phyloP scores from a whole-genome alignment of 2,797 vertebrate genomes.

The Muraenolepis orangiensis region DNA sequence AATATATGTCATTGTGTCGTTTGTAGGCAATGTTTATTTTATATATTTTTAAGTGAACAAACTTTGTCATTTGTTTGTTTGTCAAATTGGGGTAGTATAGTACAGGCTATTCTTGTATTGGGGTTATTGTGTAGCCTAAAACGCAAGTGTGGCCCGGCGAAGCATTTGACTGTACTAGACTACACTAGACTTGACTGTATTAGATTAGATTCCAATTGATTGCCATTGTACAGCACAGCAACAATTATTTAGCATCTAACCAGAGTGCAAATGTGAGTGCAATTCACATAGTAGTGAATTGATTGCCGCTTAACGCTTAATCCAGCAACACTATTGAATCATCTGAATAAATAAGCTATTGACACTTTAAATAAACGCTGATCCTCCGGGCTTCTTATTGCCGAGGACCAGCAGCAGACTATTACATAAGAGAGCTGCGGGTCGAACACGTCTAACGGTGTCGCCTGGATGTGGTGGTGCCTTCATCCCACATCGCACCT shows the following conservation, averaged over 20 bases:
- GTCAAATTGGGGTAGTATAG: not conserved
- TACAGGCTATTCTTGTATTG: not conserved
- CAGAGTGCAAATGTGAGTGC: no score
- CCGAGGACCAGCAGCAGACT: conserved; percentile 12
- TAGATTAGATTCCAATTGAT: no score
- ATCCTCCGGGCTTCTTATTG: conserved; percentile 19
- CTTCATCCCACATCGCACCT: not conserved
- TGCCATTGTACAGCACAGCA: no score
- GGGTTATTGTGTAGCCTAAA: not conserved
- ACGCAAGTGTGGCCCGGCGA: not conserved
- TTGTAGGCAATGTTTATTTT: no score
- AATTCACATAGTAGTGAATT: no score
- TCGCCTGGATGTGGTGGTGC: not conserved
- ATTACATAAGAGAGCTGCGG: conserved; percentile 42
- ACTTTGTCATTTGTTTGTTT: not conserved
- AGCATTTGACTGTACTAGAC: not conserved
- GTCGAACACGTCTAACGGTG: not conserved
- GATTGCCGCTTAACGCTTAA: no score
- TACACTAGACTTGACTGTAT: no score
- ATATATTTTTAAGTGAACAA: not conserved
- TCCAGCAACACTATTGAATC: not conserved
- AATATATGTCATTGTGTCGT: not conserved
- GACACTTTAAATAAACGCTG: not conserved
- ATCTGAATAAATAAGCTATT: not conserved
- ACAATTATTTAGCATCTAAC: no score